These are phyloP conservation scores for Sebastolobus altivelis DNA, from an alignment of 2,797 vertebrate species.

Conservation along the genomic window DNA sequence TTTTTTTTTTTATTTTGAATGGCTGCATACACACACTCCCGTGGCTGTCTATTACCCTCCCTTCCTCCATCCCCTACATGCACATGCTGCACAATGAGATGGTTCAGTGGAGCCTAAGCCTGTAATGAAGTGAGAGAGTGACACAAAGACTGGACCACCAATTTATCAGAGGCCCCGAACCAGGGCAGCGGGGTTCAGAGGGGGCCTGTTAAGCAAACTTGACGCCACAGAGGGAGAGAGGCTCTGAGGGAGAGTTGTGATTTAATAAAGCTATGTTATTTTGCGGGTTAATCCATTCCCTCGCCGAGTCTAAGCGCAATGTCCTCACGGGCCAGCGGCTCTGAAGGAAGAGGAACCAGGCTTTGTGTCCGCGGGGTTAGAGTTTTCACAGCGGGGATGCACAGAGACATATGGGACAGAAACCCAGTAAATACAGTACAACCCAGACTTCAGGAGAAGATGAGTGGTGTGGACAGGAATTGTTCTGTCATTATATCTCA, in stretches of 20 bases:
- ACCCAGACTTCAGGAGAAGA: background rate
- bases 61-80: constrained; percentile 15
- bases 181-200: constrained; percentile 53
- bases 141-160: constrained; percentile 46
- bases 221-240: constrained; percentile 40
- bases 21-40: background rate
- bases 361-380: constrained; percentile 37
- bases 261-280: constrained; percentile 77
- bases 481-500: background rate
- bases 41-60: background rate
- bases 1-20: constrained; percentile 2
- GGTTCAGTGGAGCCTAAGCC: constrained; percentile 57
- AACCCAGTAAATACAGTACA: background rate
- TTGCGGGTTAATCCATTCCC: constrained; percentile 68
- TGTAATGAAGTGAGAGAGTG: constrained; percentile 53
- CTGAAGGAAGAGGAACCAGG: constrained; percentile 49
- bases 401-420: constrained; percentile 3
- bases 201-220: constrained; percentile 70
- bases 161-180: constrained; percentile 69
- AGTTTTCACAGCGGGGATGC: constrained; percentile 43
- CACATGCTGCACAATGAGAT: constrained; percentile 48
- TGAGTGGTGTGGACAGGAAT: constrained; percentile 16
- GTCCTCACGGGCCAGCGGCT: constrained; percentile 62
- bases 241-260: constrained; percentile 50
- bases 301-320: constrained; percentile 53